Evolutionary conservation across 2,888 invertebrate genomes (phyloP).

Genomic region (Xestia c-nigrum): DNA sequence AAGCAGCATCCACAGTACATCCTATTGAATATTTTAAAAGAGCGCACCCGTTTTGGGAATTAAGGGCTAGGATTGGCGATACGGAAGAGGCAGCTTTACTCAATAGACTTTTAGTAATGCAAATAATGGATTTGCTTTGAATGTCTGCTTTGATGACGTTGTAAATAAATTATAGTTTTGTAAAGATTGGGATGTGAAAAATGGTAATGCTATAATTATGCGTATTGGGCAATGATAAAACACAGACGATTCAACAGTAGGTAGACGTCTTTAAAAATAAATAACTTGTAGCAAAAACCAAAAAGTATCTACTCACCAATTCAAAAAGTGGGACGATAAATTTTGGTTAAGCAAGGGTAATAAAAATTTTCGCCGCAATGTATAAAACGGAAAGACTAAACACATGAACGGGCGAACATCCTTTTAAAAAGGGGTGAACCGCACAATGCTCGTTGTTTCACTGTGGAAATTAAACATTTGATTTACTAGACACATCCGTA

Average conservation of each 20-base stretch:
- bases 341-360: slow-evolving; percentile 54
- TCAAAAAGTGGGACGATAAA: slow-evolving; percentile 55
- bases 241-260: not conserved
- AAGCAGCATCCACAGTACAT: slow-evolving; percentile 69
- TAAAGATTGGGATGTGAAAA: not conserved
- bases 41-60: slow-evolving; percentile 73
- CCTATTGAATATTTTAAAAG: slow-evolving; percentile 85
- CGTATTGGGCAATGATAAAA: not conserved
- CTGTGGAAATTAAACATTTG: slow-evolving; percentile 87
- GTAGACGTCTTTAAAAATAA: slow-evolving; percentile 28
- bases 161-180: slow-evolving; percentile 12
- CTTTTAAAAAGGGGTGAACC: slow-evolving; percentile 75
- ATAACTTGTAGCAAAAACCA: slow-evolving; percentile 24
- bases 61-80: slow-evolving; percentile 63
- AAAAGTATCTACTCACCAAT: slow-evolving; percentile 43
- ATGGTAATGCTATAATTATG: slow-evolving; percentile 13
- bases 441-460: slow-evolving; percentile 81
- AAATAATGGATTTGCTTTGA: slow-evolving; percentile 41
- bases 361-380: slow-evolving; percentile 62
- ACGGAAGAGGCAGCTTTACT: slow-evolving; percentile 41
- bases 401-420: slow-evolving; percentile 64
- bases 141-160: slow-evolving; percentile 19
- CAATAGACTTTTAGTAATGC: slow-evolving; percentile 53
- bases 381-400: slow-evolving; percentile 65
- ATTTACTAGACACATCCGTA: slow-evolving; percentile 83